Conservation (phyloP, 1,140 invertebrate species). For the Thaumatotibia leucotreta region DNA sequence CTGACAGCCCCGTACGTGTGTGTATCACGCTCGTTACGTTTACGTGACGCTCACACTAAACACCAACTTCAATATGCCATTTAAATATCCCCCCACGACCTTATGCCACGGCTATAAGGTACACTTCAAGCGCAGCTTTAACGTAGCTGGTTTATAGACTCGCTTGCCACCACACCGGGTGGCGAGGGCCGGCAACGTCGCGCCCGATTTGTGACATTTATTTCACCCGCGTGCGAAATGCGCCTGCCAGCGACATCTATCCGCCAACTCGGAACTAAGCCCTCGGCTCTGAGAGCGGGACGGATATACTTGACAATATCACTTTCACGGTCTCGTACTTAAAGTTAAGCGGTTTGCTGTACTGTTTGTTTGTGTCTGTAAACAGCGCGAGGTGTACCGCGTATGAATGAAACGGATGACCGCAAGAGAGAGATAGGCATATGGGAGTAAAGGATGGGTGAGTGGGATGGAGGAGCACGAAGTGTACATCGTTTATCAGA, state of each 20-base stretch:
- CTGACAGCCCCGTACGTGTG: conserved; percentile 66
- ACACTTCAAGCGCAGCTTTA: conserved; percentile 25
- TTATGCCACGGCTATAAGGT: conserved; percentile 35
- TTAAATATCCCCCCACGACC: conserved; percentile 41
- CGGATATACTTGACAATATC: conserved; percentile 67
- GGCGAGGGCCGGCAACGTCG: conserved; percentile 72
- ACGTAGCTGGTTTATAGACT: conserved; percentile 45
- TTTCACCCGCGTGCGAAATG: conserved; percentile 39
- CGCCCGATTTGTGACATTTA: conserved; percentile 70
- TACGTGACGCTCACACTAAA: conserved; percentile 68
- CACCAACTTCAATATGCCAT: conserved; percentile 40
- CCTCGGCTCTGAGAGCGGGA: conserved; percentile 65
- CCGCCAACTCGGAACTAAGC: conserved; percentile 29
- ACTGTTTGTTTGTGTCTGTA: conserved; percentile 78
- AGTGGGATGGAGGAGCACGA: conserved; percentile 58
- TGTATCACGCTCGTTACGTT: conserved; percentile 66
- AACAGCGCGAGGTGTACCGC: conserved; percentile 74
- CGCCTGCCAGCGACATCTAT: conserved; percentile 68
- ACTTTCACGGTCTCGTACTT: conserved; percentile 75
- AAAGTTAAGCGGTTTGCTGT: conserved; percentile 76
- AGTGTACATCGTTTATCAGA: conserved; percentile 76
- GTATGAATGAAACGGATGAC: conserved; percentile 77
- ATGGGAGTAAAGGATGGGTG: conserved; percentile 23
- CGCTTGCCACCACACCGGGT: conserved; percentile 58
- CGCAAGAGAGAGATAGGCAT: conserved; percentile 44